A percentile compares a stretch with the other conserved stretches of the same genome.
Conservation (phyloP, 92 coral and sea anemone species). For the Porites lobata region DNA sequence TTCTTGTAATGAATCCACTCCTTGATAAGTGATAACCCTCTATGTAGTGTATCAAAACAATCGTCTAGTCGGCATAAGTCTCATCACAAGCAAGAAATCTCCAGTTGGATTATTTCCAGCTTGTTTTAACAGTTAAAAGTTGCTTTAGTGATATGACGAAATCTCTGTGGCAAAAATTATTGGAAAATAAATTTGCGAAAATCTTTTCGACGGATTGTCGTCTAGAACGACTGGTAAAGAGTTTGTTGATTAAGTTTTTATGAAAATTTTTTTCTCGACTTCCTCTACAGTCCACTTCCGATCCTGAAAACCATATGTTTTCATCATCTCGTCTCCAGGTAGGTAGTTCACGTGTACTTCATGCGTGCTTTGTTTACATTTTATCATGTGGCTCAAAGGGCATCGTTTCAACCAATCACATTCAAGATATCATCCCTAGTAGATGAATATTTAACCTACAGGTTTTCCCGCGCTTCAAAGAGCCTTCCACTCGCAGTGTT, state of each 20-base stretch:
- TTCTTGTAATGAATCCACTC: neutral
- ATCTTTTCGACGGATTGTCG: neutral
- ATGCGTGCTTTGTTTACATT: conserved; percentile 15
- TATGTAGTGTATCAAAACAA: neutral
- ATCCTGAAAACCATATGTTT: neutral
- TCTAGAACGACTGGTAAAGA: neutral
- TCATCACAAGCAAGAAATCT: neutral
- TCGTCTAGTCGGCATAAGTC: neutral
- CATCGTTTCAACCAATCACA: conserved; percentile 26
- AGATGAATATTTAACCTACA: conserved; percentile 28
- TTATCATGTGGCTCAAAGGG: conserved; percentile 6
- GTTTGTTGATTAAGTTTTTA: neutral
- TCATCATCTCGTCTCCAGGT: neutral
- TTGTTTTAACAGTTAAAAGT: too few relatives aligned
- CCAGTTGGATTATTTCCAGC: conserved; percentile 32
- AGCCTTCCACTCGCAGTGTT: neutral
- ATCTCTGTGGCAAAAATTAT: neutral
- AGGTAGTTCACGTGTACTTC: conserved; percentile 34
- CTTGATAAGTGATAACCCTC: neutral
- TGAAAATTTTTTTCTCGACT: neutral
- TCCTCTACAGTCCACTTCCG: neutral
- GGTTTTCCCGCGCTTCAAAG: conserved; percentile 34
- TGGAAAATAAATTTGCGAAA: neutral
- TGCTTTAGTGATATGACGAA: conserved; percentile 38
- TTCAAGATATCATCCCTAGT: neutral